These are phyloP conservation scores for Ptilonorhynchus violaceus DNA, from an alignment of 2,113 vertebrate species.

Conservation along the genomic window DNA sequence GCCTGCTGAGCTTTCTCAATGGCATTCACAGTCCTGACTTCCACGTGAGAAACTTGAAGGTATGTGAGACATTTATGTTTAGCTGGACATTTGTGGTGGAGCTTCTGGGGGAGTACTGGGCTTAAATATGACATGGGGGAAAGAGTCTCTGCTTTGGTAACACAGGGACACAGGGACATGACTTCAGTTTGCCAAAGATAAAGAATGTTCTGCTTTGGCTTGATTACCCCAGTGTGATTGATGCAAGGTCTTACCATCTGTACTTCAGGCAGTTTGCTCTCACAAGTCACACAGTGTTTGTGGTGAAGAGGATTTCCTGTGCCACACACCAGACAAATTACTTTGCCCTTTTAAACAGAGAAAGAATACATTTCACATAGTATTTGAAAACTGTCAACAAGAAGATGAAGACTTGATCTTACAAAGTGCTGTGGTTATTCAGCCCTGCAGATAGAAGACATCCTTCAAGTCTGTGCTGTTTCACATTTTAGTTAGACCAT, in stretches of 20 bases:
- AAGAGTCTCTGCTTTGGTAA: neutral
- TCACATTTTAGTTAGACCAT: neutral
- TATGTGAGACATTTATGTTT: neutral
- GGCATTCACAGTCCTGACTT: neutral
- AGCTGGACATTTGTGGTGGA: neutral
- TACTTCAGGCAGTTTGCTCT: slow-evolving; percentile 70
- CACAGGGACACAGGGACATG: neutral
- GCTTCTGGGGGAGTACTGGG: neutral
- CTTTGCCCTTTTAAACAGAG: slow-evolving; percentile 76
- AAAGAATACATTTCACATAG: neutral
- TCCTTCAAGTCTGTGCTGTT: neutral
- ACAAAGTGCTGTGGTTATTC: neutral
- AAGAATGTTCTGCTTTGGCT: neutral
- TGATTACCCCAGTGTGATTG: neutral
- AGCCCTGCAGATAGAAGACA: neutral
- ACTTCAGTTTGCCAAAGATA: neutral
- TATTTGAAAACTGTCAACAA: neutral
- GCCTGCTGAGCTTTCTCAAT: neutral
- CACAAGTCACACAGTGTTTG: slow-evolving; percentile 80
- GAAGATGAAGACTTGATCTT: neutral
- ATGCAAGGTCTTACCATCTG: slow-evolving; percentile 66
- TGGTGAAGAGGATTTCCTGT: slow-evolving; percentile 82
- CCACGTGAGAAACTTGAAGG: neutral
- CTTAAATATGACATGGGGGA: neutral
- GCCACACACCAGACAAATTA: slow-evolving; percentile 80